Evolutionary conservation across 2,888 invertebrate genomes (phyloP), one percentile per base, ranked within the genome.

Genomic region (Hirtodrosophila alboralis): DNA sequence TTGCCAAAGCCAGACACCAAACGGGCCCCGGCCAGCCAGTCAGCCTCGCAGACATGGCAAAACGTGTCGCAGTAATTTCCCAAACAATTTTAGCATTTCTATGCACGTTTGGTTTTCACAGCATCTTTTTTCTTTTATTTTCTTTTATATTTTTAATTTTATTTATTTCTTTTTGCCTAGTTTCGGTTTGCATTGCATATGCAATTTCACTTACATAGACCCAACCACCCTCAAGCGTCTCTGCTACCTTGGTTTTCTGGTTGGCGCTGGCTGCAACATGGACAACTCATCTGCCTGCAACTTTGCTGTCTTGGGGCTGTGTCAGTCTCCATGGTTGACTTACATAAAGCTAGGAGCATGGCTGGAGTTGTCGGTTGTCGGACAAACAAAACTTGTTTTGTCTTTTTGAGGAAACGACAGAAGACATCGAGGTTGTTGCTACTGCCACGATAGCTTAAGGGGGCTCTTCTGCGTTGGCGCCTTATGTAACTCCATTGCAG

Each of bases 261-360:
- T 65, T 68, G 58, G 58, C 58, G 27, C 28, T 34, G 31, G 18
- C 57, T 45, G 44, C 73, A 65, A 69, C 52, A 62, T 62, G 62
- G 57, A 47, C 78, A 70, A 75, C 77, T 83, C 77, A 77, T 84
- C 84, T 79, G 80, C 79, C 69, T 63, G 48, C 47, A 28, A 27
- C 30, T 58, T 57, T 13, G 43, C 31, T 26, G 51, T 10, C 6
- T 43, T 38, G 51, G 52, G 54, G 52, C 56, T 52, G 54, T 53
- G 58, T 76, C 61, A 41, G 79, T 65, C 79, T 68, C 66, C 75
- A 77, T 65, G 80, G 54, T 81, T 86, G 85, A 77, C 86, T 81
- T 81, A 81, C 87, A 81, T 81, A 81, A 81, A 81, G 87, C 78
- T 65, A 62, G 84, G 84, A 85, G 79, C 69, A 63, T 61, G 54